phyloP scores from a whole-genome alignment of 2,113 vertebrate species.

The Cettia cetti region DNA sequence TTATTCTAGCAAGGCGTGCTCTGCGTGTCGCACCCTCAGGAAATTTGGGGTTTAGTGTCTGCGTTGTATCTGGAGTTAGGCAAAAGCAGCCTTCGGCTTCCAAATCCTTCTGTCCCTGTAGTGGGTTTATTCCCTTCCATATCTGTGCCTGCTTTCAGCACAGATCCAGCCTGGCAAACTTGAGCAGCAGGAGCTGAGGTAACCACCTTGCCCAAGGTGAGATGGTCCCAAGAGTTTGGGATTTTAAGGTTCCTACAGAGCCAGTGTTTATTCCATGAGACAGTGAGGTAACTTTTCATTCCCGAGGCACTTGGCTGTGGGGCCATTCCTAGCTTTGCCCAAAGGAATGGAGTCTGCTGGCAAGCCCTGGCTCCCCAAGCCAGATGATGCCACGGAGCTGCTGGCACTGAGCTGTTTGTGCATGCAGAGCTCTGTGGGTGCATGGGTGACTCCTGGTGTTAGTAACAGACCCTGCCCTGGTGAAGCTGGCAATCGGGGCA shows the following conservation, averaged over 20 bases:
- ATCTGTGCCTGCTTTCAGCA: background rate
- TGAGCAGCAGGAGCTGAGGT: slow-evolving; percentile 57
- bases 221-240: background rate
- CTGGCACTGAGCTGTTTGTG: background rate
- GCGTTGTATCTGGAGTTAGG: background rate
- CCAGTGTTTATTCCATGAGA: background rate
- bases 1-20: background rate
- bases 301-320: background rate
- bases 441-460: background rate
- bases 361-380: background rate
- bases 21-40: background rate
- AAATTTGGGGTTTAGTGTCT: background rate
- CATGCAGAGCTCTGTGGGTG: background rate
- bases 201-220: slow-evolving; percentile 69
- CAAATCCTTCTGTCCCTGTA: background rate
- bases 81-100: background rate
- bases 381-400: background rate
- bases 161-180: slow-evolving; percentile 58
- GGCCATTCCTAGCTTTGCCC: background rate
- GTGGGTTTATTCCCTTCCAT: background rate
- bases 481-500: background rate
- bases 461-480: background rate
- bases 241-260: slow-evolving; percentile 6
- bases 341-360: background rate
- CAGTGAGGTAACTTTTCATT: background rate